A percentile compares a stretch with the other conserved stretches of the same genome.
Evolutionary conservation across 1,140 invertebrate genomes (phyloP).

Genomic region (Agrilus planipennis): DNA sequence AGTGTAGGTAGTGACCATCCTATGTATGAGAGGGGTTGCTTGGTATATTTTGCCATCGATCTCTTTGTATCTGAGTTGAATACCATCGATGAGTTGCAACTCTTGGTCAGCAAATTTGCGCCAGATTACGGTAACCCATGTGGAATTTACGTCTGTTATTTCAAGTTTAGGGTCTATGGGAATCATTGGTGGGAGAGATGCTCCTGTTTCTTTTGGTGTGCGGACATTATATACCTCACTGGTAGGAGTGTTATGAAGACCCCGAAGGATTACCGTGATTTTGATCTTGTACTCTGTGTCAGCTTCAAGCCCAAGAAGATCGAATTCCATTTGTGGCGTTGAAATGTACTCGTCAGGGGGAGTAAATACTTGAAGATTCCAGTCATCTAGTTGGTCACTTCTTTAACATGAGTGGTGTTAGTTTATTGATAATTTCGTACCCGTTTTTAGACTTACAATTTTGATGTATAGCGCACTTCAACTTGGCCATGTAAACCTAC

Average conservation of each 20-base stretch:
- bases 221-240: conserved; percentile 61
- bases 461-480: conserved; percentile 69
- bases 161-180: conserved; percentile 58
- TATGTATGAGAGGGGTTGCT: conserved; percentile 64
- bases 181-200: conserved; percentile 50
- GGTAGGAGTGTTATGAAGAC: conserved; percentile 56
- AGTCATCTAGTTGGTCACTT: conserved; percentile 54
- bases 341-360: conserved; percentile 73
- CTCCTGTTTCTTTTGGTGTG: conserved; percentile 39
- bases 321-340: conserved; percentile 71
- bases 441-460: conserved; percentile 50
- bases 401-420: too few relatives aligned
- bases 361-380: conserved; percentile 74
- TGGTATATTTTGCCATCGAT: conserved; percentile 56
- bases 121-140: conserved; percentile 67
- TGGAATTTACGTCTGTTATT: conserved; percentile 62
- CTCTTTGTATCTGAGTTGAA: conserved; percentile 60
- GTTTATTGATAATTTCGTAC: too few relatives aligned
- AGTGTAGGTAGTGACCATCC: conserved; percentile 57
- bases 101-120: conserved; percentile 68
- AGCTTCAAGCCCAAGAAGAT: conserved; percentile 60
- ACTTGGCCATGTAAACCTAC: conserved; percentile 77
- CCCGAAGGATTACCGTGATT: conserved; percentile 60
- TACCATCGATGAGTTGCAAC: conserved; percentile 60
- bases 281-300: conserved; percentile 71